A percentile compares a stretch with the other conserved stretches of the same genome.
These are phyloP conservation scores for Drosophila nikananu DNA, from an alignment of 1,140 invertebrate species.

Conservation along the genomic window DNA sequence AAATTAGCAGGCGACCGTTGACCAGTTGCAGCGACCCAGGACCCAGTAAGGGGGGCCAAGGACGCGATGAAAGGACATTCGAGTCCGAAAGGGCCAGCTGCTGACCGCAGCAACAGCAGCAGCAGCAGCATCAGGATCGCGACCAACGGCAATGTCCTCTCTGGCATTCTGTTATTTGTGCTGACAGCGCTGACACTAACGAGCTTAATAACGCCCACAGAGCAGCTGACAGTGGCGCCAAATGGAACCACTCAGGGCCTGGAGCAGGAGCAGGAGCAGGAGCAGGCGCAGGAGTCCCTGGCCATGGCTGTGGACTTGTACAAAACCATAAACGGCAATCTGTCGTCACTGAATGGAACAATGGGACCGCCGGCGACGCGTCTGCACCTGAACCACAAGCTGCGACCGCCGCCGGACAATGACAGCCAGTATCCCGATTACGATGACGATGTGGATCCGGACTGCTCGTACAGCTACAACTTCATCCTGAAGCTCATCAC, in stretches of 20 bases:
- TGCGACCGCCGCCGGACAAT: slow-evolving; percentile 7
- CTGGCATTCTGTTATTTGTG: slow-evolving; percentile 76
- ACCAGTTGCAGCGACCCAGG: slow-evolving; percentile 9
- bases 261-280: slow-evolving; percentile 22
- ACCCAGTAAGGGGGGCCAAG: neutral
- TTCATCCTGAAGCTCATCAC: slow-evolving; percentile 86
- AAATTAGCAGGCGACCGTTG: slow-evolving; percentile 52
- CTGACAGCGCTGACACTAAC: slow-evolving; percentile 81
- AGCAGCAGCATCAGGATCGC: slow-evolving; percentile 18
- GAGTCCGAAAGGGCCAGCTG: slow-evolving; percentile 68
- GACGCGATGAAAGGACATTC: slow-evolving; percentile 65
- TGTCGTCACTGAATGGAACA: slow-evolving; percentile 32
- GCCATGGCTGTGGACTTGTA: slow-evolving; percentile 28
- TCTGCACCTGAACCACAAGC: slow-evolving; percentile 28
- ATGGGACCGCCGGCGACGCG: neutral
- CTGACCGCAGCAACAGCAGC: slow-evolving; percentile 54
- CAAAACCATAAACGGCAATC: slow-evolving; percentile 53
- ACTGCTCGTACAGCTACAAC: slow-evolving; percentile 85
- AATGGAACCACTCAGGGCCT: slow-evolving; percentile 30
- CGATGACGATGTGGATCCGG: slow-evolving; percentile 48
- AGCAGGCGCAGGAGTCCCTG: slow-evolving; percentile 13
- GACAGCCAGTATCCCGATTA: slow-evolving; percentile 50
- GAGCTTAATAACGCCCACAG: slow-evolving; percentile 82
- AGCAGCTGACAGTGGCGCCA: slow-evolving; percentile 72
- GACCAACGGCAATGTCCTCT: slow-evolving; percentile 25